Conservation (phyloP, 2,113 vertebrate species). For the Clarias magur region DNA sequence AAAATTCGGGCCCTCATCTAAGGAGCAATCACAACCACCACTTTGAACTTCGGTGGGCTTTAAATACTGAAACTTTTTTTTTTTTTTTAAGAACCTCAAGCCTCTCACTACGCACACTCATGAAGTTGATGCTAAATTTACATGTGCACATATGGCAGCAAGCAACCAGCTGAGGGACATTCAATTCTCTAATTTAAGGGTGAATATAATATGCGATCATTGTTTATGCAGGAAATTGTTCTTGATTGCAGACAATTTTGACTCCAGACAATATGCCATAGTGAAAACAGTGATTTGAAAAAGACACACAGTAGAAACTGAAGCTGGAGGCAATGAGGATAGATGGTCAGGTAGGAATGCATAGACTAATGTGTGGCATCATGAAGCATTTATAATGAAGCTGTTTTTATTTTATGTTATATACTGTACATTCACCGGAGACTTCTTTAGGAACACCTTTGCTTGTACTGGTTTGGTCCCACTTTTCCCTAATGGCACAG, state of each 20-base stretch:
- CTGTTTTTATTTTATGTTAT: too few species aligned
- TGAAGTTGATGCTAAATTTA: conserved; percentile 1
- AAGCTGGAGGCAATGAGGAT: not conserved
- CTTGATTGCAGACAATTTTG: not conserved
- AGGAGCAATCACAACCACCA: conserved; percentile 20
- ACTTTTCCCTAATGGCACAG: too few species aligned
- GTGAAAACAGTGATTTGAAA: not conserved
- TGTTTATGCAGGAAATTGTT: not conserved
- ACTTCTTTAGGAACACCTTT: too few species aligned
- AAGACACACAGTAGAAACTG: not conserved
- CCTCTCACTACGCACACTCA: conserved; percentile 17
- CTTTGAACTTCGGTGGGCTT: conserved; percentile 35
- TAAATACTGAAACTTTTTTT: conserved; percentile 25
- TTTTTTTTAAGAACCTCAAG: conserved; percentile 1
- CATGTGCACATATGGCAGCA: too few species aligned
- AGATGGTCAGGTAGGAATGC: not conserved
- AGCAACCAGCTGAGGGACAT: not conserved
- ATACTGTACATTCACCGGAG: too few species aligned
- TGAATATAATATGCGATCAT: not conserved
- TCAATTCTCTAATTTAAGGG: not conserved
- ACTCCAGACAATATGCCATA: not conserved
- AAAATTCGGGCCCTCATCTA: conserved; percentile 42
- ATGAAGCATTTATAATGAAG: too few species aligned
- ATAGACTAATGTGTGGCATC: too few species aligned
- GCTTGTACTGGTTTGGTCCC: too few species aligned